phyloP scores from a whole-genome alignment of 2,888 invertebrate genomes.

The Geotrupes spiniger region DNA sequence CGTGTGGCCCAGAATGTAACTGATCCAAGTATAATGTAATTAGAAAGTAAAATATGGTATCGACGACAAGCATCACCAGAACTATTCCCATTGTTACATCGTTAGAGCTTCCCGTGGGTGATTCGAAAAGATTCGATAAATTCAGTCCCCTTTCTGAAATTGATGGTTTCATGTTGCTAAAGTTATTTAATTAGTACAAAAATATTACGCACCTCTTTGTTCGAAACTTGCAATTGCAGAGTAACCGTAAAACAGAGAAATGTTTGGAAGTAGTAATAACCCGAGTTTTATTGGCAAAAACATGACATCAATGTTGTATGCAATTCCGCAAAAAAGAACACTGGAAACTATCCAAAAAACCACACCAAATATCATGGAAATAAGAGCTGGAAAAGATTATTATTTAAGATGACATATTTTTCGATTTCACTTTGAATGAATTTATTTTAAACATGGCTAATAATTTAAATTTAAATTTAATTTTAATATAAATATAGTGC shows the following conservation, averaged over 20 bases:
- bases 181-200: too few relatives aligned
- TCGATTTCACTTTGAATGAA: too few relatives aligned
- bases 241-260: constrained; percentile 44
- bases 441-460: too few relatives aligned
- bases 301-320: constrained; percentile 15
- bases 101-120: constrained; percentile 39
- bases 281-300: constrained; percentile 25
- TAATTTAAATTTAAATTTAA: too few relatives aligned
- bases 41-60: constrained; percentile 52
- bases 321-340: constrained; percentile 33
- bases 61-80: constrained; percentile 53
- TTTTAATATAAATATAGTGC: too few relatives aligned
- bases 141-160: constrained; percentile 48
- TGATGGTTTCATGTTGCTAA: too few relatives aligned
- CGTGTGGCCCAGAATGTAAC: constrained; percentile 59
- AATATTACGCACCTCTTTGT: constrained; percentile 36
- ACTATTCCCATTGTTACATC: constrained; percentile 45
- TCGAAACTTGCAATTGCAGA: constrained; percentile 42
- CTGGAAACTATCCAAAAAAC: constrained; percentile 45
- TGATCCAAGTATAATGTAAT: constrained; percentile 61
- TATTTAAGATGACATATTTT: too few relatives aligned
- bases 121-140: constrained; percentile 50
- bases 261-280: constrained; percentile 44
- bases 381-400: constrained; percentile 38
- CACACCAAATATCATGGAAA: constrained; percentile 42